phyloP scores from a whole-genome alignment of 2,888 invertebrate species.

The Monopis laevigella region DNA sequence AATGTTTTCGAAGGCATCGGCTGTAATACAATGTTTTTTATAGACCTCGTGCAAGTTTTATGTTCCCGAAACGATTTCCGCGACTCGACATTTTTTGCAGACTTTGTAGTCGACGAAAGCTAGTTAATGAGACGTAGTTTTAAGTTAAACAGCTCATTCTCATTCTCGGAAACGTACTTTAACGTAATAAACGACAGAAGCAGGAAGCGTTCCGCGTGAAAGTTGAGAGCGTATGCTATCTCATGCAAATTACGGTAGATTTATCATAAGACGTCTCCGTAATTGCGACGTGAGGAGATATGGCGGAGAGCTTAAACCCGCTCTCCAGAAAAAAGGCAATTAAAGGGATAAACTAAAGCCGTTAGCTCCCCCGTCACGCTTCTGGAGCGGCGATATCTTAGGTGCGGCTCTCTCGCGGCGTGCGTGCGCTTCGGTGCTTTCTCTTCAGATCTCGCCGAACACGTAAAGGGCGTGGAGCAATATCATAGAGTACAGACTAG shows the following conservation, averaged over 20 bases:
- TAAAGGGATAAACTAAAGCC: slow-evolving; percentile 63
- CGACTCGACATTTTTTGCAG: slow-evolving; percentile 11
- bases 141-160: slow-evolving; percentile 62
- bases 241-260: slow-evolving; percentile 67
- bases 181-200: slow-evolving; percentile 64
- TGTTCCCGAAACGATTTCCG: not conserved
- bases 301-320: slow-evolving; percentile 57
- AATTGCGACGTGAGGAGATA: slow-evolving; percentile 68
- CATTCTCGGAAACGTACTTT: slow-evolving; percentile 61
- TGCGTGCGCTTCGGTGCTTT: slow-evolving; percentile 31
- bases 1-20: too few relatives aligned
- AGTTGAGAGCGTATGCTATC: slow-evolving; percentile 68
- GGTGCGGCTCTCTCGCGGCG: slow-evolving; percentile 30
- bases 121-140: slow-evolving; percentile 29
- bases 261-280: slow-evolving; percentile 67
- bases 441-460: slow-evolving; percentile 45
- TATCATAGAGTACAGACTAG: slow-evolving; percentile 63
- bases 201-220: slow-evolving; percentile 56
- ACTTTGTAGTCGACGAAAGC: slow-evolving; percentile 17
- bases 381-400: slow-evolving; percentile 34
- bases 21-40: too few relatives aligned
- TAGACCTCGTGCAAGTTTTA: too few relatives aligned
- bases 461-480: slow-evolving; percentile 66
- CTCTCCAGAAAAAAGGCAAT: slow-evolving; percentile 64
- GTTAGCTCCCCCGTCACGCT: slow-evolving; percentile 56